Conservation (phyloP, 1,140 invertebrate genomes). For the Spodoptera litura region DNA sequence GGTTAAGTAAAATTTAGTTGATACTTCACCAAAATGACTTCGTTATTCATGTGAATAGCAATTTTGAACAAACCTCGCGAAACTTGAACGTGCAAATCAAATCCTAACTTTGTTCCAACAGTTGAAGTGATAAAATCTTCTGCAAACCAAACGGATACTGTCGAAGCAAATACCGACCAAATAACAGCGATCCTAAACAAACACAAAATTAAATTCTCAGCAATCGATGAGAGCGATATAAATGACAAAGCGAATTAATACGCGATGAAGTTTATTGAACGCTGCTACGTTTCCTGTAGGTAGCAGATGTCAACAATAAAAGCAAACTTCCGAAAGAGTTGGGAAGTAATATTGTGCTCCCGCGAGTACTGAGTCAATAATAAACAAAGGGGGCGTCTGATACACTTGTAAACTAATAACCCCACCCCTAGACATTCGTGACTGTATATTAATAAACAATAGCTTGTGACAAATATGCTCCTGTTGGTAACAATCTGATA, state of each 20-base stretch:
- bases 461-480: constrained; percentile 56
- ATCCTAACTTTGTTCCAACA: constrained; percentile 23
- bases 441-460: constrained; percentile 75
- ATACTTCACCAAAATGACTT: too few relatives aligned
- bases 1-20: too few relatives aligned
- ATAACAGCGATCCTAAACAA: constrained; percentile 34
- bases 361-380: constrained; percentile 79
- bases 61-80: too few relatives aligned
- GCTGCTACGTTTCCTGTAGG: constrained; percentile 76
- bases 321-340: constrained; percentile 85
- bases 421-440: constrained; percentile 57
- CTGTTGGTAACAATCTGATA: constrained; percentile 42
- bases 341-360: constrained; percentile 83
- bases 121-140: constrained; percentile 9
- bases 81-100: neutral
- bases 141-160: constrained; percentile 12
- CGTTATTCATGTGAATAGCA: neutral
- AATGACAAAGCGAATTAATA: constrained; percentile 69
- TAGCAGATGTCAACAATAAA: constrained; percentile 83
- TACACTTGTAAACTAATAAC: constrained; percentile 86
- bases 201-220: constrained; percentile 39
- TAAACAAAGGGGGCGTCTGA: constrained; percentile 82
- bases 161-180: constrained; percentile 24
- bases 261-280: constrained; percentile 71
- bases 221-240: constrained; percentile 22